phyloP scores from a whole-genome alignment of 2,888 invertebrate genomes.

The Drosophila anomalata region DNA sequence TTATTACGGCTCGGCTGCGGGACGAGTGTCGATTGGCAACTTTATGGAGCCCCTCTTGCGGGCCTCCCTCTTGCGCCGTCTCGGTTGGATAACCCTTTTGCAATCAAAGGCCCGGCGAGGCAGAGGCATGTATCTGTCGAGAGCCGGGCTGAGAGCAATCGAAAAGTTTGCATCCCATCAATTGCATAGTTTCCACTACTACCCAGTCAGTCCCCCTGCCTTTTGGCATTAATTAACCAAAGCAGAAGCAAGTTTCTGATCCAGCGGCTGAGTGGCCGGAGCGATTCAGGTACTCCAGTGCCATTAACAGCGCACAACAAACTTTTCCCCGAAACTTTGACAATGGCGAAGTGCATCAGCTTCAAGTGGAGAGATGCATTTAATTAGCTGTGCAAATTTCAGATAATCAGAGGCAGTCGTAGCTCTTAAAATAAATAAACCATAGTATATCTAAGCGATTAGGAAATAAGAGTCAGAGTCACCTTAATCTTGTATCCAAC shows the following conservation, averaged over 20 bases:
- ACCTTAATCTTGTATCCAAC: constrained; percentile 41
- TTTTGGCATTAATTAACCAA: constrained; percentile 36
- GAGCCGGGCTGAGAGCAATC: constrained; percentile 22
- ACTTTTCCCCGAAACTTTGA: constrained; percentile 20
- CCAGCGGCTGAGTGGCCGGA: constrained; percentile 30
- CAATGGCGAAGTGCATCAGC: constrained; percentile 8
- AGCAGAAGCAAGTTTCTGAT: constrained; percentile 25
- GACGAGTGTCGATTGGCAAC: constrained; percentile 30
- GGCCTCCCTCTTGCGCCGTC: neutral
- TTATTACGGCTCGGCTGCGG: constrained; percentile 24
- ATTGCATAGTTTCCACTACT: constrained; percentile 2
- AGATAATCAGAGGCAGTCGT: neutral
- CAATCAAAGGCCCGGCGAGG: constrained; percentile 13
- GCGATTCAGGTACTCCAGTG: constrained; percentile 32
- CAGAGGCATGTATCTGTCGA: constrained; percentile 10
- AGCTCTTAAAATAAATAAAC: neutral
- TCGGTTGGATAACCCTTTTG: constrained; percentile 28
- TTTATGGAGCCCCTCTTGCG: constrained; percentile 2
- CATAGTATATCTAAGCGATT: neutral
- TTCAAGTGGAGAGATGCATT: constrained; percentile 8
- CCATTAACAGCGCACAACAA: constrained; percentile 31
- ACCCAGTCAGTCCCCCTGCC: neutral
- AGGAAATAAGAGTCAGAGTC: neutral
- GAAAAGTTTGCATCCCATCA: constrained; percentile 46
- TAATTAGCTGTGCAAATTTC: neutral